phyloP scores from a whole-genome alignment of 2,888 invertebrate species.

The Phasia obesa region DNA sequence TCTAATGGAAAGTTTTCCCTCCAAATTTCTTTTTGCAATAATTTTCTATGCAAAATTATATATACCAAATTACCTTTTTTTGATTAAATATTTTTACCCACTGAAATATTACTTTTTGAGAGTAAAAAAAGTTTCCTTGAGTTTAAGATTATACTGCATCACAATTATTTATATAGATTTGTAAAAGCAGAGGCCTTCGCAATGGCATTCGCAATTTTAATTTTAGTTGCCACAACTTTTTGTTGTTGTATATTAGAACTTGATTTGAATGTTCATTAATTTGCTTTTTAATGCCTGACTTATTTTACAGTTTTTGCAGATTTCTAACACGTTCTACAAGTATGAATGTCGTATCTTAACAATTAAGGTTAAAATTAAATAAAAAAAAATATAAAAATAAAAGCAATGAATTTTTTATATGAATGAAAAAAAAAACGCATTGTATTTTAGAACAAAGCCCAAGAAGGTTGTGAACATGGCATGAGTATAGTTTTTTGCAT shows the following conservation, averaged over 20 bases:
- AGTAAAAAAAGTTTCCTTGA: neutral
- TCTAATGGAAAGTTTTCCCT: no score
- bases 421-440: constrained; percentile 13
- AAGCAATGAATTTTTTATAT: constrained; percentile 32
- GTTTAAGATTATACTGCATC: no score
- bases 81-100: no score
- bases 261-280: constrained; percentile 36
- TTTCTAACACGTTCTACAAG: constrained; percentile 42
- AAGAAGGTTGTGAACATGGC: constrained; percentile 16
- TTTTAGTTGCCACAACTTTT: constrained; percentile 26
- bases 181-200: constrained; percentile 52
- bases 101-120: no score
- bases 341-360: constrained; percentile 28
- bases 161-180: neutral
- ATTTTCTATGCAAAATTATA: no score
- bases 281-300: constrained; percentile 60
- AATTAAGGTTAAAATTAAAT: constrained; percentile 46
- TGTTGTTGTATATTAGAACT: constrained; percentile 19
- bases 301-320: constrained; percentile 54
- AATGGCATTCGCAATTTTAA: constrained; percentile 53
- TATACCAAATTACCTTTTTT: no score
- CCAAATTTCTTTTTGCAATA: no score
- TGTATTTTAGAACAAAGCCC: constrained; percentile 39
- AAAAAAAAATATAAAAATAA: neutral
- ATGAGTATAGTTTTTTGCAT: neutral